phyloP scores from a whole-genome alignment of 2,888 invertebrate genomes.

The Drosophila mercatorum region DNA sequence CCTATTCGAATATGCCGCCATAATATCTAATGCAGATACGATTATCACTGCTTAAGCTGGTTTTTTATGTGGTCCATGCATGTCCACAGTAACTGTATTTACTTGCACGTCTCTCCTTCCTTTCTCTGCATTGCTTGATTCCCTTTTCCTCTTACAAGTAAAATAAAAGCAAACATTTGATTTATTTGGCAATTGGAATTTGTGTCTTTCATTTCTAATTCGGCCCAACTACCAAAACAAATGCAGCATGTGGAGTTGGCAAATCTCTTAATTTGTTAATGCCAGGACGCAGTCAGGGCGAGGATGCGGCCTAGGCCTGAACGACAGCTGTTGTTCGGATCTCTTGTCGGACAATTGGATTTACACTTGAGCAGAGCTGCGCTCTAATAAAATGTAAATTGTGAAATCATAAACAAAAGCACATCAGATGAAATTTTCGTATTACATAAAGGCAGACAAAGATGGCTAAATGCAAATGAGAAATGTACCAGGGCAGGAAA shows the following conservation, averaged over 20 bases:
- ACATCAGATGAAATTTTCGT: conserved; percentile 28
- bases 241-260: conserved; percentile 5
- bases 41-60: background rate
- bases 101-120: background rate
- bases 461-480: conserved; percentile 37
- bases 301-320: background rate
- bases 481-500: background rate
- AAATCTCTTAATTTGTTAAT: conserved; percentile 29
- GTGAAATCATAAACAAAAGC: conserved; percentile 46
- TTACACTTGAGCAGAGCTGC: background rate
- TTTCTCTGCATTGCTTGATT: background rate
- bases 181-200: conserved; percentile 4
- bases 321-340: background rate
- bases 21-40: background rate
- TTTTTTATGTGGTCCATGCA: background rate
- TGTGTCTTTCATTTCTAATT: conserved; percentile 3
- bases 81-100: no score
- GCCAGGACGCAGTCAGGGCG: background rate
- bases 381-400: conserved; percentile 58
- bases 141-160: background rate
- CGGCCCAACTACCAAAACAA: conserved; percentile 18
- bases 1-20: background rate
- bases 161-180: conserved; percentile 1
- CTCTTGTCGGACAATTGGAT: conserved; percentile 6
- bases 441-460: conserved; percentile 24